Evolutionary conservation across 2,113 vertebrate genomes (phyloP).

Genomic region (Candoia aspera): DNA sequence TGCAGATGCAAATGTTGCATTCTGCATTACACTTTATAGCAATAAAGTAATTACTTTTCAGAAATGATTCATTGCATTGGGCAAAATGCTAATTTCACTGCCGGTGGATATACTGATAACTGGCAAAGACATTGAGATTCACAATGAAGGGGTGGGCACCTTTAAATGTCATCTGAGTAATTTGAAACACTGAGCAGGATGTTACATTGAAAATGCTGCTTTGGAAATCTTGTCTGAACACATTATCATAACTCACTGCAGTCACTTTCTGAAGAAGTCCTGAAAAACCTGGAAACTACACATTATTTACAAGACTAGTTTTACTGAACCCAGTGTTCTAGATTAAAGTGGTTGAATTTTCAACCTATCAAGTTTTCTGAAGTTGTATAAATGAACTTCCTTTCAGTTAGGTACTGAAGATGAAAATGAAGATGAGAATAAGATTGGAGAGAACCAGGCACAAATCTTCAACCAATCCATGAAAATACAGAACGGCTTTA

Average conservation of each 20-base stretch:
- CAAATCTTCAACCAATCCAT: background rate
- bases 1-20: background rate
- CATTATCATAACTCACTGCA: slow-evolving; percentile 13
- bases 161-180: slow-evolving; percentile 34
- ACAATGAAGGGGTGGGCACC: background rate
- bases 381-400: background rate
- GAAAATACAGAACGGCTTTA: background rate
- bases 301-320: background rate
- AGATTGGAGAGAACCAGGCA: background rate
- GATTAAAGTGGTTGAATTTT: background rate
- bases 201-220: background rate
- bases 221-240: slow-evolving; percentile 19
- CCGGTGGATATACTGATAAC: background rate
- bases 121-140: slow-evolving; percentile 24
- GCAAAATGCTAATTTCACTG: slow-evolving; percentile 9
- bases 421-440: background rate
- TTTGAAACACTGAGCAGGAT: slow-evolving; percentile 24
- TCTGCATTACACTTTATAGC: background rate
- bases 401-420: background rate
- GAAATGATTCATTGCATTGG: slow-evolving; percentile 12
- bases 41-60: slow-evolving; percentile 29
- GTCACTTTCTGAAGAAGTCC: background rate
- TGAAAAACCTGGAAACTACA: background rate
- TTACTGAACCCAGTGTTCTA: background rate
- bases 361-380: background rate